phyloP scores from a whole-genome alignment of 2,113 vertebrate genomes.

The Hoplias malabaricus region DNA sequence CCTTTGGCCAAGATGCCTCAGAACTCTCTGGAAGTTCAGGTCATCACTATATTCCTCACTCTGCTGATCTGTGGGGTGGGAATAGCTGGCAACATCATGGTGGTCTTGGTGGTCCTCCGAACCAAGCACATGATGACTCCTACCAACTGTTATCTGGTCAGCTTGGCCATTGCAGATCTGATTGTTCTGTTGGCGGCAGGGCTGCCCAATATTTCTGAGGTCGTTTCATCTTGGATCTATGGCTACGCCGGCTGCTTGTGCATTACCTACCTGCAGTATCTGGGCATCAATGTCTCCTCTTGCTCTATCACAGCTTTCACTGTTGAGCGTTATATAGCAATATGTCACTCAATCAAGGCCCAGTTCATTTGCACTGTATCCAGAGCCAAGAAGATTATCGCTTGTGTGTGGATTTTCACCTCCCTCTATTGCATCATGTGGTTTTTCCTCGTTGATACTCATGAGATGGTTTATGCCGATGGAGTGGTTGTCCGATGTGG shows the following conservation, averaged over 20 bases:
- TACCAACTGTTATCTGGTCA: constrained; percentile 50
- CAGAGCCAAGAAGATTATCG: constrained; percentile 60
- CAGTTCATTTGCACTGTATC: constrained; percentile 59
- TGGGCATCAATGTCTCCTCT: constrained; percentile 53
- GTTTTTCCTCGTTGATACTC: constrained; percentile 70
- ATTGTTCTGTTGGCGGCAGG: constrained; percentile 47
- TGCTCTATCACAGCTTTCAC: constrained; percentile 51
- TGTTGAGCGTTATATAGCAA: constrained; percentile 51
- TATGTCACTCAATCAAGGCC: constrained; percentile 60
- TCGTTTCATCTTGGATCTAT: constrained; percentile 47
- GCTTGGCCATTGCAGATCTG: constrained; percentile 46
- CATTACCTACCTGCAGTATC: constrained; percentile 49
- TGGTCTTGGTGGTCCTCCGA: constrained; percentile 47
- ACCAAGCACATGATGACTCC: constrained; percentile 50
- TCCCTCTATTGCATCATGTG: constrained; percentile 64
- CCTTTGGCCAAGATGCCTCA: constrained; percentile 37
- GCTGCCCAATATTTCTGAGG: constrained; percentile 47
- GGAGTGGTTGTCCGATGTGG: constrained; percentile 55
- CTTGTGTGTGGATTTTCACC: constrained; percentile 55
- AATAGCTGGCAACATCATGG: constrained; percentile 47
- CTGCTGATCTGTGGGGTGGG: constrained; percentile 46
- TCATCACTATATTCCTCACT: constrained; percentile 39
- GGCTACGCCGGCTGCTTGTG: constrained; percentile 47
- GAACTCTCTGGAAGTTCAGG: constrained; percentile 40
- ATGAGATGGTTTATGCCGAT: constrained; percentile 43